A percentile compares a stretch with the other conserved stretches of the same genome.
phyloP scores from a whole-genome alignment of 2,888 invertebrate genomes.

The Eurytoma adleriae region DNA sequence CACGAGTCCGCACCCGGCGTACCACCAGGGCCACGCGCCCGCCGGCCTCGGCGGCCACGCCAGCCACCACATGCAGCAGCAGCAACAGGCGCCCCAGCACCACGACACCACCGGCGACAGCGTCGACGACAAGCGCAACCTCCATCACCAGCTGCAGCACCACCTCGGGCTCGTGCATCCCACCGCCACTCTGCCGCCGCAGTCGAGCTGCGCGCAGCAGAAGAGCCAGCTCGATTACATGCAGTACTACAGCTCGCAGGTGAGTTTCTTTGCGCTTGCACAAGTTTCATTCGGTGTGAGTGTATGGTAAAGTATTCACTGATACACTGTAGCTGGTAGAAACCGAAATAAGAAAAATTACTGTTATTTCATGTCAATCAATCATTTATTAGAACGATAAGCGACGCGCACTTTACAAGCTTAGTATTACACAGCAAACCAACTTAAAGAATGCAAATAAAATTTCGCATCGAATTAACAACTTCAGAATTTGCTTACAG shows the following conservation, averaged over 20 bases:
- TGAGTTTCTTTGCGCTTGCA: conserved; percentile 49
- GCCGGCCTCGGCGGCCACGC: conserved; percentile 69
- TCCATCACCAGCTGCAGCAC: conserved; percentile 74
- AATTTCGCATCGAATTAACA: no score
- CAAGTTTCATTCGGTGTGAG: no score
- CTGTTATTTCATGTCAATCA: no score
- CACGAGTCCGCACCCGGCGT: conserved; percentile 71
- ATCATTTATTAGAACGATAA: no score
- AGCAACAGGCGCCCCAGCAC: conserved; percentile 57
- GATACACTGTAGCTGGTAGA: no score
- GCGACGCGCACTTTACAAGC: no score
- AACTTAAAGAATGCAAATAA: no score
- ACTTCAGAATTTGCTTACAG: no score
- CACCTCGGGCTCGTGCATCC: conserved; percentile 71
- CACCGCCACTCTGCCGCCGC: conserved; percentile 71
- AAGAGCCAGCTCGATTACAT: conserved; percentile 74
- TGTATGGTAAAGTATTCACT: no score
- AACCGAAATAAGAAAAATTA: no score
- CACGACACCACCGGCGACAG: conserved; percentile 68
- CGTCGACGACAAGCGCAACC: conserved; percentile 73
- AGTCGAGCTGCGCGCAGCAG: conserved; percentile 73
- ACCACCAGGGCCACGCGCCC: conserved; percentile 70
- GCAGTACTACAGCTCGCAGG: conserved; percentile 75
- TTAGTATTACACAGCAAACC: no score
- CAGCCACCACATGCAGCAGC: conserved; percentile 71